phyloP scores from a whole-genome alignment of 2,888 invertebrate genomes.

The Orchesella flavescens region DNA sequence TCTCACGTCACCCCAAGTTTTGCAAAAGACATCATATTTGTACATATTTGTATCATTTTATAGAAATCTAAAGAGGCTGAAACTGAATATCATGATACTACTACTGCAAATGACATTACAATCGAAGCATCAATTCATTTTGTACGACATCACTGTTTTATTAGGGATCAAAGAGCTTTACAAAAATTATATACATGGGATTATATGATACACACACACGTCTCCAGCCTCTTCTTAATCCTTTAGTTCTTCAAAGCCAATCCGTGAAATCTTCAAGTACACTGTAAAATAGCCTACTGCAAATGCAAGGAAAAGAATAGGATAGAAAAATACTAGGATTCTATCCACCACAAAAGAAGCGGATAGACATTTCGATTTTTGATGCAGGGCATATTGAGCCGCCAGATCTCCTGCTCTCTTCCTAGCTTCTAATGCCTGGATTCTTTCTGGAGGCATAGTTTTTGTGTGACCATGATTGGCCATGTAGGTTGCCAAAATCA shows the following conservation, averaged over 20 bases:
- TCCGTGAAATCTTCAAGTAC: slow-evolving; percentile 46
- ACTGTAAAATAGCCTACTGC: slow-evolving; percentile 43
- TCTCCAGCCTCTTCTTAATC: slow-evolving; percentile 8
- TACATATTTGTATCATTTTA: too few relatives aligned
- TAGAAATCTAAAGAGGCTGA: too few relatives aligned
- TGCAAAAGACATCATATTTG: too few relatives aligned
- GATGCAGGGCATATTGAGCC: slow-evolving; percentile 37
- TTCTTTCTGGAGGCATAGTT: slow-evolving; percentile 37
- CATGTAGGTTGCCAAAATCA: slow-evolving; percentile 49
- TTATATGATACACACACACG: too few relatives aligned
- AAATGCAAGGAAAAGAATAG: slow-evolving; percentile 42
- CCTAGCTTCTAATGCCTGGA: slow-evolving; percentile 44
- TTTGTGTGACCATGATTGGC: slow-evolving; percentile 54
- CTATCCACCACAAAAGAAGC: slow-evolving; percentile 45
- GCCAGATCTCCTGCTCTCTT: slow-evolving; percentile 41
- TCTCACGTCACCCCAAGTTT: too few relatives aligned
- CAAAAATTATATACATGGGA: too few relatives aligned
- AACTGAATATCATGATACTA: too few relatives aligned
- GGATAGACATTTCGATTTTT: slow-evolving; percentile 27
- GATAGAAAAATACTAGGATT: slow-evolving; percentile 38
- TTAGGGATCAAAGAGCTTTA: too few relatives aligned
- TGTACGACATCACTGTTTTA: too few relatives aligned
- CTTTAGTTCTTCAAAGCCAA: slow-evolving; percentile 39
- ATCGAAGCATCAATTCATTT: too few relatives aligned
- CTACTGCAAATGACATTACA: too few relatives aligned